Percentiles rank a stretch among this genome's conserved stretches.
Conservation (phyloP, 2,888 invertebrate species). For the Eupithecia subfuscata region DNA sequence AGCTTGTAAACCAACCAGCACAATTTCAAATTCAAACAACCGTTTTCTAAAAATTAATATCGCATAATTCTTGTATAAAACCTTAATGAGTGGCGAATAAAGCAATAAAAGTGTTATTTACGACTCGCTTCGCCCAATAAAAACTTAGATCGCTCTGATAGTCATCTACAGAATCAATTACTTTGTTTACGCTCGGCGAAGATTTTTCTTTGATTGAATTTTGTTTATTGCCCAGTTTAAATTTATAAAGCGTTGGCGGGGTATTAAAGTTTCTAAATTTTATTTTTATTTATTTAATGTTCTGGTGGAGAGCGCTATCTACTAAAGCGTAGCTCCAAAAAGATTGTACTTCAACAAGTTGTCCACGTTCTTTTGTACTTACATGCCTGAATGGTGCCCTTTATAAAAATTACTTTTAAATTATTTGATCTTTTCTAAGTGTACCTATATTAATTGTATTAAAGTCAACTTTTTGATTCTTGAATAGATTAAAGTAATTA, state of each 20-base stretch:
- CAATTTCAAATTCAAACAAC: conserved; percentile 66
- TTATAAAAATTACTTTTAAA: too few relatives aligned
- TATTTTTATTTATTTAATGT: conserved; percentile 19
- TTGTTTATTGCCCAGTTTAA: conserved; percentile 47
- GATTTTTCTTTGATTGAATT: conserved; percentile 46
- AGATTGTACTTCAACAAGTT: too few relatives aligned
- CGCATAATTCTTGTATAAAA: conserved; percentile 77
- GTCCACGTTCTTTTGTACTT: background rate
- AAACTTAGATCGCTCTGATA: conserved; percentile 53
- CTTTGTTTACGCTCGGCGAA: conserved; percentile 61
- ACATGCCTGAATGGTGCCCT: too few relatives aligned
- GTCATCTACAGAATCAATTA: conserved; percentile 67
- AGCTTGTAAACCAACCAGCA: conserved; percentile 57
- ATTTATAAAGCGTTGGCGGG: conserved; percentile 42
- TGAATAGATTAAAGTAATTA: too few relatives aligned
- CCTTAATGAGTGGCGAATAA: conserved; percentile 80
- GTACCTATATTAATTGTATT: too few relatives aligned
- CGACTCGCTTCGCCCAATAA: conserved; percentile 59
- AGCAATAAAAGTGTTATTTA: conserved; percentile 77
- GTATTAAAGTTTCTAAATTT: conserved; percentile 38
- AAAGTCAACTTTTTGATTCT: too few relatives aligned
- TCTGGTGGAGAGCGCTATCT: background rate
- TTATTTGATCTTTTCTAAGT: too few relatives aligned
- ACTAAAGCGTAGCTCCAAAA: conserved; percentile 4
- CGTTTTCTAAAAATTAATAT: conserved; percentile 79